Evolutionary conservation across 1,140 invertebrate genomes (phyloP), one percentile per base, ranked within the genome.

Genomic region (Lepidurus arcticus): DNA sequence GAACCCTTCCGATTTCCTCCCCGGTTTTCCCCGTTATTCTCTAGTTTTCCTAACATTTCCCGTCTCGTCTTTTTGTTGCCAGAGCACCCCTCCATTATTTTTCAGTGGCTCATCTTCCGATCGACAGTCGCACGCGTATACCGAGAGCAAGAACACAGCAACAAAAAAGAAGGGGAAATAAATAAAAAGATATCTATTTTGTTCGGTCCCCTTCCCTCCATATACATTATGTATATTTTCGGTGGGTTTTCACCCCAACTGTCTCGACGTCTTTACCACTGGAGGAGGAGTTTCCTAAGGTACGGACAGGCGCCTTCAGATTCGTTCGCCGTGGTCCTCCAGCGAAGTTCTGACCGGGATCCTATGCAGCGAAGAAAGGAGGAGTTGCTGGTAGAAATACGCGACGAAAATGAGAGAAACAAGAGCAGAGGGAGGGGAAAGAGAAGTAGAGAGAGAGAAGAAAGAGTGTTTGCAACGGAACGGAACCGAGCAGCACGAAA

Each of bases 331-430:
- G 53, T 65, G 53, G 7, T 21, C 53, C 7, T 21, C 53, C 21
- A 13, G 53, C 53, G 47, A 5, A 65, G 53, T 16, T 65, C 53
- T 13, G 53, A n/a, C 53, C 53, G n/a, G 53, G 53, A 65, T 7
- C 53, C 21, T 8, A 21, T 65, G 53, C 53, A 65, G 53, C 53
- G 53, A 65, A 65, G 53, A 65, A 65, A 65, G n/a, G 53, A 65
- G 53, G 53, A 65, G n/a, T 65, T 21, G 13, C 53, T n/a, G 53
- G 13, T 21, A n/a, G 53, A 65, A 65, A 65, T 7, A 21, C 4
- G 53, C 21, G 53, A 65, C 16, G 53, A 34, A 65, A 65, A 7
- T 21, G 21, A 65, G 21, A 21, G 53, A 5, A 65, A 65, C 53
- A 65, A 65, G 53, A 13, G 53, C 53, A 65, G 7, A 65, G 53